Evolutionary conservation across 2,888 invertebrate species (phyloP), one percentile per base, ranked within the genome.

Genomic region (Opisthograptis luteolata): DNA sequence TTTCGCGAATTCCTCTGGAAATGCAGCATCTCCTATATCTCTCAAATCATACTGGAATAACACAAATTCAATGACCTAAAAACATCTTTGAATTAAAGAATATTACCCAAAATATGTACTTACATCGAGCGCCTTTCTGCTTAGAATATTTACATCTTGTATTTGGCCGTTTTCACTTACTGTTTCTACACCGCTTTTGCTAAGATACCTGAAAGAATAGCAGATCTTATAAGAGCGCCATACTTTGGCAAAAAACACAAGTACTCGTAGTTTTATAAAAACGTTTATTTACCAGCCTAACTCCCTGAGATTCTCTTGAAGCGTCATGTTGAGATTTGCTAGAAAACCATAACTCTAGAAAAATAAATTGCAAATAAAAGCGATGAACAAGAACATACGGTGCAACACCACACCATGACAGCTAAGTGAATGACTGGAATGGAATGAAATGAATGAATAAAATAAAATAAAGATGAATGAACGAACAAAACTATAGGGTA

Each of bases 1-100:
- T 73, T 94, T 94, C 48, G 91, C 85, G 45, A 94, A 88, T 30
- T 94, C 94, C 49, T 93, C 92, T n/a, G 94, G 93, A 58, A 96
- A 91, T 47, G 94, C 93, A 42, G 93, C 93, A 42, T 93, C 94
- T n/a, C 96, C 96, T 60, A 96, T 94, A 72, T 97, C 96, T 72
- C 94, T 93, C 56, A 97, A 91, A 86, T 97, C 97, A 68, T 91
- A 87, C 94, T 95, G 79, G 58, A 92, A 70, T 66, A n/a, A n/a
- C 62, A 52, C 60, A 68, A 50, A 50, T 47, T 50, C 20, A 55
- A 48, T 54, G 58, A 58, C 55, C 56, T 34, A 56, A 50, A 43
- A 51, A 57, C 56, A 46, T 45, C 51, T 55, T 52, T 47, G 46
- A 60, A 41, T 47, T 37, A 44, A 25, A 47, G 58, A 27, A 37